Percentiles rank a stretch among this genome's conserved stretches.
These are phyloP conservation scores for Octomys mimax DNA, from an alignment of 2,797 vertebrate species.

Conservation along the genomic window DNA sequence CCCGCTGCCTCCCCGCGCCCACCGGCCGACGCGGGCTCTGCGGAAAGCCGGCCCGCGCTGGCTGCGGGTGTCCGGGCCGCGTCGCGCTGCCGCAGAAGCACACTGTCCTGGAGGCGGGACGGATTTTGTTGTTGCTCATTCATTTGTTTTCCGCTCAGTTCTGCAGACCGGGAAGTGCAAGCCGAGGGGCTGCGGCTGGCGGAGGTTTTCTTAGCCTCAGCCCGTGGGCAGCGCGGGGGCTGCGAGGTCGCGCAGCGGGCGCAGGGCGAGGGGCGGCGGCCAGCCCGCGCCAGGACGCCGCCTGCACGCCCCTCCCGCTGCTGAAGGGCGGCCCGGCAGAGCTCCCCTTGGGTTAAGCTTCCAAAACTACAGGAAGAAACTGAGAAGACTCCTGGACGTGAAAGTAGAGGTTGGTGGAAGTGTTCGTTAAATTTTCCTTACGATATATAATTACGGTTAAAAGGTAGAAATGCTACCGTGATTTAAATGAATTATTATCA, in stretches of 20 bases:
- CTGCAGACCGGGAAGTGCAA: background rate
- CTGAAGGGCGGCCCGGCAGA: fast-evolving
- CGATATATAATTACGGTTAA: background rate
- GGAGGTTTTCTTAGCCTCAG: background rate
- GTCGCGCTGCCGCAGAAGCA: no score
- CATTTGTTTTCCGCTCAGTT: background rate
- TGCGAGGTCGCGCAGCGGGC: no score
- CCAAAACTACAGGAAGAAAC: background rate
- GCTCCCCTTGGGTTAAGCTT: background rate
- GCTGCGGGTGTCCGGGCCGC: no score
- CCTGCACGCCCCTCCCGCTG: no score
- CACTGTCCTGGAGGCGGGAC: background rate
- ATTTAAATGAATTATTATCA: background rate
- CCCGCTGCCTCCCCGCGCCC: no score
- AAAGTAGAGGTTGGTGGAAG: background rate
- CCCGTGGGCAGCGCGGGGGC: no score
- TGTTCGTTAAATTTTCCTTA: background rate
- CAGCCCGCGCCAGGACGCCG: no score
- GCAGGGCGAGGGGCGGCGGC: no score
- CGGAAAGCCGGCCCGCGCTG: no score
- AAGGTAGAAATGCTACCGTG: background rate
- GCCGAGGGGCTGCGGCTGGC: no score
- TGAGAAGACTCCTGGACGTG: background rate
- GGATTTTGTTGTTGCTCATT: no score
- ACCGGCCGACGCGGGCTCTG: no score